A percentile compares a stretch with the other conserved stretches of the same genome.
These are phyloP conservation scores for Manis crassicaudata DNA, from an alignment of 2,797 vertebrate species.

Conservation along the genomic window DNA sequence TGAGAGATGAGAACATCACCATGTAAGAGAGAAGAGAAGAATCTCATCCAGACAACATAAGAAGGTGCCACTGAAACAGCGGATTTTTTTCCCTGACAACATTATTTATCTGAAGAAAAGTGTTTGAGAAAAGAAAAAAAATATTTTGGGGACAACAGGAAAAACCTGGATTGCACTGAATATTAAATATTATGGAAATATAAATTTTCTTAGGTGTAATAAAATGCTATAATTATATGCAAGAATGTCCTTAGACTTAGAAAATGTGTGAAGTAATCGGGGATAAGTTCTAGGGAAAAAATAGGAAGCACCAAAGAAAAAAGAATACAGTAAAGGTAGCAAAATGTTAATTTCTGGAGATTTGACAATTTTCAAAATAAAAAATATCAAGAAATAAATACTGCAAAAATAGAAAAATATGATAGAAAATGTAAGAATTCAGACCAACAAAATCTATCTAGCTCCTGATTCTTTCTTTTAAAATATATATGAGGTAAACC, in stretches of 20 bases:
- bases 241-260: background rate
- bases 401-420: background rate
- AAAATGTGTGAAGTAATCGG: background rate
- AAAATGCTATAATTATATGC: background rate
- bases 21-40: background rate
- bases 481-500: background rate
- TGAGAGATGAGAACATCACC: background rate
- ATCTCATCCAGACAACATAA: background rate
- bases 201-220: background rate
- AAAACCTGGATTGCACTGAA: background rate
- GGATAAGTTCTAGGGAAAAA: background rate
- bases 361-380: slow-evolving; percentile 27
- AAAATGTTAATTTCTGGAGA: slow-evolving; percentile 1
- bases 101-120: background rate
- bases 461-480: background rate
- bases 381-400: slow-evolving; percentile 27
- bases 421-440: too few species aligned
- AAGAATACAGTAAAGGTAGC: background rate
- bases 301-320: background rate
- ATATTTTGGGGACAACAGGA: background rate
- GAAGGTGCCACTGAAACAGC: background rate
- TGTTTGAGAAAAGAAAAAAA: background rate
- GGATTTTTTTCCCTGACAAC: background rate
- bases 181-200: background rate
- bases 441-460: background rate